Evolutionary conservation across 2,888 invertebrate genomes (phyloP).

Genomic region (Idaea straminata): DNA sequence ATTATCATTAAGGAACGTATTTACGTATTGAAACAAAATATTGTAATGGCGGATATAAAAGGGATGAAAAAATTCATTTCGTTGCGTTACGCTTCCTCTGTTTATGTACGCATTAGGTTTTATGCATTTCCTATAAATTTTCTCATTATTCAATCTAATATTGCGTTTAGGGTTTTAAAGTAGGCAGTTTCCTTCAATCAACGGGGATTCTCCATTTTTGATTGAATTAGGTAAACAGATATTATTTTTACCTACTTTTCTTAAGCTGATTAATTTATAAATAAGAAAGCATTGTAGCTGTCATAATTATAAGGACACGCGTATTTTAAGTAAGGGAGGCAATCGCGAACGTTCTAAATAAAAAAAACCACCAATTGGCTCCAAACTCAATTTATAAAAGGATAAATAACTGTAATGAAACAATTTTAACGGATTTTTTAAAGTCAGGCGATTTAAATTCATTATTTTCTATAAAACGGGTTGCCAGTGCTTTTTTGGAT

Average conservation of each 20-base stretch:
- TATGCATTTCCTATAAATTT: constrained; percentile 42
- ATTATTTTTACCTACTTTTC: neutral
- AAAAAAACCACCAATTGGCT: no score
- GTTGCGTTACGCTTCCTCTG: constrained; percentile 22
- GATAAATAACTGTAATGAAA: no score
- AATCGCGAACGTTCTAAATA: no score
- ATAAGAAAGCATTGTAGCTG: no score
- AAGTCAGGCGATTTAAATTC: no score
- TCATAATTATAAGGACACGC: no score
- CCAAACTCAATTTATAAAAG: no score
- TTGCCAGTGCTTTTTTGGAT: no score
- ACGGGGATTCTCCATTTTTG: neutral
- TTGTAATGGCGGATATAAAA: constrained; percentile 29
- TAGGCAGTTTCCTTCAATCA: constrained; percentile 6
- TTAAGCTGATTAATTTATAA: neutral
- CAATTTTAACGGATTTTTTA: no score
- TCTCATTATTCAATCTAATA: constrained; percentile 31
- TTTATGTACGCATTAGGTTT: constrained; percentile 37
- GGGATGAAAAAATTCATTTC: constrained; percentile 30
- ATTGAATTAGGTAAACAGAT: neutral
- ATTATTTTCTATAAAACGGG: no score
- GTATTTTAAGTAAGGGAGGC: no score
- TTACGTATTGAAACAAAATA: constrained; percentile 22
- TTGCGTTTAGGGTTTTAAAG: constrained; percentile 8
- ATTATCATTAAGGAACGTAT: constrained; percentile 14